A percentile compares a stretch with the other conserved stretches of the same genome.
phyloP scores from a whole-genome alignment of 2,888 invertebrate genomes.

The Drosophila paracracens region DNA sequence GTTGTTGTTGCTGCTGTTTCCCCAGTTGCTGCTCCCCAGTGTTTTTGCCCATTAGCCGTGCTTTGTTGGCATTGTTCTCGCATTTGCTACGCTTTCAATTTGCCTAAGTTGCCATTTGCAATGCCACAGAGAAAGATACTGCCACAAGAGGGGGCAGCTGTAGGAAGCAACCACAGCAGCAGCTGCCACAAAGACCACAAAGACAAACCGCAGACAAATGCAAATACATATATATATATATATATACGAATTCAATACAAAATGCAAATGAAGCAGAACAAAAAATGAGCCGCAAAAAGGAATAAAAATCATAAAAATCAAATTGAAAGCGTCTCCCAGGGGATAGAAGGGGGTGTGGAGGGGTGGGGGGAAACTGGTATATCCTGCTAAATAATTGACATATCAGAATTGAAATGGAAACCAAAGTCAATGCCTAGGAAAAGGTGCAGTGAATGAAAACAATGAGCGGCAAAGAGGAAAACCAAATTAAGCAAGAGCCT shows the following conservation, averaged over 20 bases:
- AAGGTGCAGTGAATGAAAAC: constrained; percentile 36
- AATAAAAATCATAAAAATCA: constrained; percentile 69
- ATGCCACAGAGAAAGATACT: constrained; percentile 7
- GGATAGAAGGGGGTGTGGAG: constrained; percentile 7
- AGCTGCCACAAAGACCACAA: constrained; percentile 61
- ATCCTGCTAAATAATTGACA: constrained; percentile 57
- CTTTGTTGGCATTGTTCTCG: constrained; percentile 47
- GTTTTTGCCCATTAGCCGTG: constrained; percentile 35
- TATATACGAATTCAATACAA: constrained; percentile 70
- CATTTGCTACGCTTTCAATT: constrained; percentile 65
- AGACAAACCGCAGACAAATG: constrained; percentile 53
- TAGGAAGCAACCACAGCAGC: constrained; percentile 28
- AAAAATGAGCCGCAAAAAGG: constrained; percentile 50
- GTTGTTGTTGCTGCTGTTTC: background rate
- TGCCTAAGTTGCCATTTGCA: constrained; percentile 74
- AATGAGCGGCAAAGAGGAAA: background rate
- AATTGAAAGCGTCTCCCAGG: constrained; percentile 63
- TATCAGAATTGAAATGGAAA: constrained; percentile 59
- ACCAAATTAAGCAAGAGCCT: constrained; percentile 1
- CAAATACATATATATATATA: background rate
- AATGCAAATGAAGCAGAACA: constrained; percentile 73
- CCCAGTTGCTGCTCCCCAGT: constrained; percentile 1
- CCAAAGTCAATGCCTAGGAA: constrained; percentile 38
- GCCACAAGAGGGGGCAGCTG: background rate
- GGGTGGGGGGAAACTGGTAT: background rate